These are phyloP conservation scores for Ctenochaetus hawaiiensis DNA, from an alignment of 2,797 vertebrate species.

Conservation along the genomic window DNA sequence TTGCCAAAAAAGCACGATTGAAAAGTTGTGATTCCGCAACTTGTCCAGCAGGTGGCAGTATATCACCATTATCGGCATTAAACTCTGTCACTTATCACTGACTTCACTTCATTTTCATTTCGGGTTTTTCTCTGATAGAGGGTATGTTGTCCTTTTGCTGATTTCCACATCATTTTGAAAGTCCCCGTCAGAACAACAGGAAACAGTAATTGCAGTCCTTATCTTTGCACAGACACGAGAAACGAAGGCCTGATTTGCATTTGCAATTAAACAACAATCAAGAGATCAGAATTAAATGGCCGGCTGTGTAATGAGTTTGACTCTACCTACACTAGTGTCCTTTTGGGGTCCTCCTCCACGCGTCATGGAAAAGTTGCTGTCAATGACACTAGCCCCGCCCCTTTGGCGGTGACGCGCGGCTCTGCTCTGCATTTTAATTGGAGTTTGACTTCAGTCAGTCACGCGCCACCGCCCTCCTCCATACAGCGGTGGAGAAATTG, in stretches of 20 bases:
- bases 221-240: background rate
- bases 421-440: slow-evolving; percentile 53
- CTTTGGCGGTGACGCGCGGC: background rate
- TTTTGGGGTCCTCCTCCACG: slow-evolving; percentile 34
- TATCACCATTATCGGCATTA: background rate
- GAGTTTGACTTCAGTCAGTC: slow-evolving; percentile 35
- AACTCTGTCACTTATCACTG: background rate
- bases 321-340: slow-evolving; percentile 2
- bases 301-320: background rate
- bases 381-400: slow-evolving; percentile 50
- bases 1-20: background rate
- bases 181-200: background rate
- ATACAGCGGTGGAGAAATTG: slow-evolving; percentile 45
- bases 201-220: background rate
- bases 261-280: background rate
- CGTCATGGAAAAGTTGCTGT: slow-evolving; percentile 66
- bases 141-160: background rate
- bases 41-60: slow-evolving; percentile 66
- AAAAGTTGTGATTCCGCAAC: slow-evolving; percentile 7
- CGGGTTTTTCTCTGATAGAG: background rate
- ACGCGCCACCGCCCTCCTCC: slow-evolving; percentile 29
- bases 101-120: background rate
- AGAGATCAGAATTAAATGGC: background rate
- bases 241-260: background rate
- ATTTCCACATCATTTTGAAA: background rate